Evolutionary conservation across 37 sponge, comb jelly and placozoan species (phyloP), one percentile per base, ranked within the genome.

Genomic region (Halichondria panicea): DNA sequence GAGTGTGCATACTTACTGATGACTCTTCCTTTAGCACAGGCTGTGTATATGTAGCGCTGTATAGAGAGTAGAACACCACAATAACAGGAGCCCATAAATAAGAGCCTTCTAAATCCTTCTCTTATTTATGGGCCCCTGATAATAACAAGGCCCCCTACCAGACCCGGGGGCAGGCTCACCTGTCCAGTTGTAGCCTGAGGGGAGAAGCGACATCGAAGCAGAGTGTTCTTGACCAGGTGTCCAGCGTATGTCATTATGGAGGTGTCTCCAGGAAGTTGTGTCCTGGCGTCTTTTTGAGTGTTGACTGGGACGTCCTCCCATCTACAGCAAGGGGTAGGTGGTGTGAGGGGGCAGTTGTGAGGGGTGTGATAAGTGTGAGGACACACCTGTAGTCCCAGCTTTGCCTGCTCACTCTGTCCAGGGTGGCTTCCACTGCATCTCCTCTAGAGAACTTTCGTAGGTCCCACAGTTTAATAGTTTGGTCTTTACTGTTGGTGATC

Each of bases 401-500:
- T 55, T 94, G 91, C 1, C 36, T 45, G 8, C 71, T 37, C 4
- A 87, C 91, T 15, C 33, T 43, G 4, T 52, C 28, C 43, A 63
- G 62, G 15, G 92, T 83, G 0, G 61, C 77, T 25, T 61, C 52
- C 15, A 83, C 36, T 0, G 59, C 89, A n/a, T 80, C 76, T 28
- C 32, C 35, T 7, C 41, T 32, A 22, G 85, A 84, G 45, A 89
- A 87, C 35, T 72, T 71, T n/a, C 97, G 73, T 31, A 87, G 37
- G 66, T 96, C 97, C 97, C 97, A 96, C 68, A 96, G 66, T 59
- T 96, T 96, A 33, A 90, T 84, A 30, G 87, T 69, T 74, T 96
- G 97, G 59, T 96, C 97, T 71, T 96, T 96, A 56, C 86, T 87
- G 82, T 96, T 96, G 37, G 93, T 87, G 58, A 96, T 83, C 32